Evolutionary conservation across 2,888 invertebrate species (phyloP).

Genomic region (Chymomyza caudatula): DNA sequence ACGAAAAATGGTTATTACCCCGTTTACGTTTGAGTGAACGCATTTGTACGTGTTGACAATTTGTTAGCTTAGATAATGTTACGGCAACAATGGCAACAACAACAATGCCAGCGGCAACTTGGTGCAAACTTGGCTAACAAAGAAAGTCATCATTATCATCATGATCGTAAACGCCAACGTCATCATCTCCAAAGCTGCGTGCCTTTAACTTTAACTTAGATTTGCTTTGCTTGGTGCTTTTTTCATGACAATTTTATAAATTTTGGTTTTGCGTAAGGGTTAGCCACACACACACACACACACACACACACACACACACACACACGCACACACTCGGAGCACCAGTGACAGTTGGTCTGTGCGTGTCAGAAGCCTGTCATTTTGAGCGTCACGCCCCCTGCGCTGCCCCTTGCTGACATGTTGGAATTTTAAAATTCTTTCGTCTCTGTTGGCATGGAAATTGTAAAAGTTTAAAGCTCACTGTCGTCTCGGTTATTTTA

Average conservation of each 20-base stretch:
- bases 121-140: background rate
- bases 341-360: slow-evolving; percentile 66
- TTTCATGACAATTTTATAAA: slow-evolving; percentile 55
- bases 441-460: slow-evolving; percentile 51
- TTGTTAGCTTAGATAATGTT: slow-evolving; percentile 73
- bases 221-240: slow-evolving; percentile 25
- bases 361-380: slow-evolving; percentile 67
- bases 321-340: slow-evolving; percentile 16
- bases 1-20: slow-evolving; percentile 75
- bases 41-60: slow-evolving; percentile 76
- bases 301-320: slow-evolving; percentile 19
- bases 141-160: background rate
- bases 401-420: slow-evolving; percentile 45
- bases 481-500: slow-evolving; percentile 1
- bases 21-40: slow-evolving; percentile 76
- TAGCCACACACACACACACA: slow-evolving; percentile 39
- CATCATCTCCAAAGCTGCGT: slow-evolving; percentile 45
- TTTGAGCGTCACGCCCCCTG: slow-evolving; percentile 45
- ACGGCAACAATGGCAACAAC: slow-evolving; percentile 39
- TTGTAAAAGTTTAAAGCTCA: slow-evolving; percentile 63
- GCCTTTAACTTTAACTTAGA: slow-evolving; percentile 29
- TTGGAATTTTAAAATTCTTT: slow-evolving; percentile 61
- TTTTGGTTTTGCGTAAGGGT: slow-evolving; percentile 59
- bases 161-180: slow-evolving; percentile 15
- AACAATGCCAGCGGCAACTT: slow-evolving; percentile 8